Evolutionary conservation across 2,888 invertebrate species (phyloP).

Genomic region (Geophilus truncorum): DNA sequence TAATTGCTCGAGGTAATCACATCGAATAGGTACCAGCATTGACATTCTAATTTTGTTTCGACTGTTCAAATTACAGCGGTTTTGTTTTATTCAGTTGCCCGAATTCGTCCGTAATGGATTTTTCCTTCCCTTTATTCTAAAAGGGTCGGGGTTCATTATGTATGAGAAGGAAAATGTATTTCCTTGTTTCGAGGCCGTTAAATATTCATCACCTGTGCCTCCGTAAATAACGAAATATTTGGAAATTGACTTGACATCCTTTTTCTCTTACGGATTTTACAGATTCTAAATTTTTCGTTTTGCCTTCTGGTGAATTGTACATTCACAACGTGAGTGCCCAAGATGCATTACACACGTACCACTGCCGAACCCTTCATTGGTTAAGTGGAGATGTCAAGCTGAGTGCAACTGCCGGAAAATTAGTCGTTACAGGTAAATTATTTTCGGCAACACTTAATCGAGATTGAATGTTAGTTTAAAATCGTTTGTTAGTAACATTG

Average conservation of each 20-base stretch:
- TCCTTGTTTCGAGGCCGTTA: background rate
- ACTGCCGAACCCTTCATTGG: conserved; percentile 87
- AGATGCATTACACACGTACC: conserved; percentile 89
- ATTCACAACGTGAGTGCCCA: conserved; percentile 91
- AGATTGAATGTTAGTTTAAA: too few species aligned
- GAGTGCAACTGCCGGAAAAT: conserved; percentile 86
- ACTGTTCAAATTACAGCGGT: background rate
- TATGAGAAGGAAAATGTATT: background rate
- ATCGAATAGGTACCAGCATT: background rate
- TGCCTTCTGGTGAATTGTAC: conserved; percentile 91
- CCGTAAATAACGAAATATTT: background rate
- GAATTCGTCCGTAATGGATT: background rate
- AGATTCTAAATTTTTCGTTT: conserved; percentile 93
- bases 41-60: background rate
- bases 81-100: background rate
- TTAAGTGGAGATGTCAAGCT: conserved; percentile 86
- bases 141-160: background rate
- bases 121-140: background rate
- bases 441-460: too few species aligned
- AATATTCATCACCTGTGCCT: background rate
- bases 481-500: too few species aligned
- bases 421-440: conserved; percentile 89
- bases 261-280: conserved; percentile 41
- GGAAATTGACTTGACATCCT: background rate
- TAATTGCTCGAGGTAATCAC: background rate